Evolutionary conservation across 2,113 vertebrate species (phyloP).

Genomic region (Megaceryle torquata): DNA sequence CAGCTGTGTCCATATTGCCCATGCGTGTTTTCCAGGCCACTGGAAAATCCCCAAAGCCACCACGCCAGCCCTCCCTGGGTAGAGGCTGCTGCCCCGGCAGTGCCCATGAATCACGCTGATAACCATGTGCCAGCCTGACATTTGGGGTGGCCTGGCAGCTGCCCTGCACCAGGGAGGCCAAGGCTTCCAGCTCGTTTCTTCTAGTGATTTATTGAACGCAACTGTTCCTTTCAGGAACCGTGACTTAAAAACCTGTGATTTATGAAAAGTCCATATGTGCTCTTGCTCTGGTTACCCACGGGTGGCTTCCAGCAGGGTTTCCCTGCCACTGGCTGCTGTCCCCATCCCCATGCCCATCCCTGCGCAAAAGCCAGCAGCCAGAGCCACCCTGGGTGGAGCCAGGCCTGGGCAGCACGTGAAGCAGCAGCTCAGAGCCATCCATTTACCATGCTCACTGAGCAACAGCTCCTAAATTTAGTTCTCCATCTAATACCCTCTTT

Average conservation of each 20-base stretch:
- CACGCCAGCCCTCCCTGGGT: neutral
- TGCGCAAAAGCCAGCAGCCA: rapidly evolving
- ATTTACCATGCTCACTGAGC: neutral
- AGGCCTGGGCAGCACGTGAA: rapidly evolving
- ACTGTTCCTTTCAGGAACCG: neutral
- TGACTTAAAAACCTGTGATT: neutral
- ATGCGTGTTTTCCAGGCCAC: rapidly evolving
- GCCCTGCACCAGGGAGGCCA: neutral
- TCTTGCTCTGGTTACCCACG: neutral
- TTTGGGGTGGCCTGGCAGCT: neutral
- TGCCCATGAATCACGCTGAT: neutral
- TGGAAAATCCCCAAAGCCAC: rapidly evolving
- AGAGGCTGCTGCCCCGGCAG: neutral
- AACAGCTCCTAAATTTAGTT: slow-evolving; percentile 12
- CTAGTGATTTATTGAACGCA: neutral
- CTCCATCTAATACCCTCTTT: neutral
- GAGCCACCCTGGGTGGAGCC: neutral
- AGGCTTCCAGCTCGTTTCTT: neutral
- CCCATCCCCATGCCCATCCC: neutral
- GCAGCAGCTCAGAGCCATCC: neutral
- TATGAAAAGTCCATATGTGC: neutral
- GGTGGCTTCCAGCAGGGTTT: neutral
- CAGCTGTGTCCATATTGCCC: rapidly evolving
- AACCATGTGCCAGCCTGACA: rapidly evolving
- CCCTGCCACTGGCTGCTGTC: neutral